These are phyloP conservation scores for Desmophyllum pertusum DNA, from an alignment of 92 coral and sea anemone genomes.

Conservation along the genomic window DNA sequence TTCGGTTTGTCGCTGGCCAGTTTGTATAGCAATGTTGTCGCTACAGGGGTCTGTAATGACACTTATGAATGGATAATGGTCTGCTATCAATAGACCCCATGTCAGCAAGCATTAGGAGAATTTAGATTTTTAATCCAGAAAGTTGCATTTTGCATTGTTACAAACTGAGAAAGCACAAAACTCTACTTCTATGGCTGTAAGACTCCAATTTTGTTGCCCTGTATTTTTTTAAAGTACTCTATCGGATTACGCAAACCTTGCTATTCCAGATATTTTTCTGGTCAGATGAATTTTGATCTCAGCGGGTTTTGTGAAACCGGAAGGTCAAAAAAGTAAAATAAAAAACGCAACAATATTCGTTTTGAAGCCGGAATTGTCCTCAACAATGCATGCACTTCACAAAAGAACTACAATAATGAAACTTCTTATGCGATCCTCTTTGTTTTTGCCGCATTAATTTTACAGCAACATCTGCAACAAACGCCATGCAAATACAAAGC, in stretches of 20 bases:
- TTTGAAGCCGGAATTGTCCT: neutral
- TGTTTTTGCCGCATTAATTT: neutral
- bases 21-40: slow-evolving; percentile 18
- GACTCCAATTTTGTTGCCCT: neutral
- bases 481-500: neutral
- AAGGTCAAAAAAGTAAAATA: neutral
- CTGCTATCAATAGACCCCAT: slow-evolving; percentile 5
- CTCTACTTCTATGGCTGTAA: neutral
- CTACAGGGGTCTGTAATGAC: slow-evolving; percentile 22
- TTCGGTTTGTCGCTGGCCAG: slow-evolving; percentile 15
- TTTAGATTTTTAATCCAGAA: neutral
- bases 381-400: neutral
- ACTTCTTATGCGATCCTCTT: neutral
- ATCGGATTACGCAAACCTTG: neutral
- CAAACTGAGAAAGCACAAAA: neutral
- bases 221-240: neutral
- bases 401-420: neutral
- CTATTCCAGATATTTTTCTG: neutral
- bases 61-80: slow-evolving; percentile 7
- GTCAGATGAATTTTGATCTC: neutral
- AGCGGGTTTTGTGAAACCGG: neutral
- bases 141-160: neutral
- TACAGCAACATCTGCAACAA: slow-evolving; percentile 12
- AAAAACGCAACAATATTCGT: neutral
- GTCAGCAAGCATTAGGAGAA: slow-evolving; percentile 23